phyloP scores from a whole-genome alignment of 2,888 invertebrate genomes.

The Baccha elongata region DNA sequence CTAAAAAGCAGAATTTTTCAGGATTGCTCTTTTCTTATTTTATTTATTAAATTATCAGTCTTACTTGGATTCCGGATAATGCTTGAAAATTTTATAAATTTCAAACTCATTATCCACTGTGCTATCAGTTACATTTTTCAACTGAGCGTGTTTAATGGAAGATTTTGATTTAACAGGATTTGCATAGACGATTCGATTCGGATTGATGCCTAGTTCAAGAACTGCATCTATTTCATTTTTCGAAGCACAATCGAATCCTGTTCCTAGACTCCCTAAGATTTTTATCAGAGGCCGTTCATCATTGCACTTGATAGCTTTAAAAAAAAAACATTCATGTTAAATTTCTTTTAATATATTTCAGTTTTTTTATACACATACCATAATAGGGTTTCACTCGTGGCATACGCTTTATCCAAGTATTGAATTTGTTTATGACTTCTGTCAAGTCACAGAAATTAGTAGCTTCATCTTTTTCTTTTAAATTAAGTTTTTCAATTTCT shows the following conservation, averaged over 20 bases:
- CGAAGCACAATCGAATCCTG: slow-evolving; percentile 98
- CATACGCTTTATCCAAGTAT: slow-evolving; percentile 91
- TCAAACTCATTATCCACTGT: slow-evolving; percentile 98
- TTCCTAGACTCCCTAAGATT: slow-evolving; percentile 93
- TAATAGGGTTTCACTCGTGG: slow-evolving; percentile 96
- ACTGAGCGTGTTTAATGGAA: slow-evolving; percentile 92
- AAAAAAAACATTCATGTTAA: background rate
- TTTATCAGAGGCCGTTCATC: slow-evolving; percentile 92
- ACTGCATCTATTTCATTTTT: slow-evolving; percentile 91
- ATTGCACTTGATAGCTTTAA: slow-evolving; percentile 96
- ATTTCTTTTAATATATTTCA: background rate
- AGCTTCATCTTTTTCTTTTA: slow-evolving; percentile 87
- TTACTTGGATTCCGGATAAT: slow-evolving; percentile 90
- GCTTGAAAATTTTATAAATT: slow-evolving; percentile 92
- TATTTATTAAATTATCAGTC: no score
- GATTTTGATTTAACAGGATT: slow-evolving; percentile 97
- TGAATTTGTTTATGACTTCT: slow-evolving; percentile 91
- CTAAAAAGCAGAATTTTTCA: no score
- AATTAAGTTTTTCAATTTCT: slow-evolving; percentile 76
- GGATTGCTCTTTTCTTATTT: no score
- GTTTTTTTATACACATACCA: slow-evolving; percentile 84
- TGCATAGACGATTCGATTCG: slow-evolving; percentile 93
- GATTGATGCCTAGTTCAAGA: slow-evolving; percentile 81
- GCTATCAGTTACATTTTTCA: slow-evolving; percentile 90
- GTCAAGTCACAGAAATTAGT: slow-evolving; percentile 95